Base-by-base conservation (phyloP, 2,888 invertebrate genomes). In the Polymixis flavicincta region DNA sequence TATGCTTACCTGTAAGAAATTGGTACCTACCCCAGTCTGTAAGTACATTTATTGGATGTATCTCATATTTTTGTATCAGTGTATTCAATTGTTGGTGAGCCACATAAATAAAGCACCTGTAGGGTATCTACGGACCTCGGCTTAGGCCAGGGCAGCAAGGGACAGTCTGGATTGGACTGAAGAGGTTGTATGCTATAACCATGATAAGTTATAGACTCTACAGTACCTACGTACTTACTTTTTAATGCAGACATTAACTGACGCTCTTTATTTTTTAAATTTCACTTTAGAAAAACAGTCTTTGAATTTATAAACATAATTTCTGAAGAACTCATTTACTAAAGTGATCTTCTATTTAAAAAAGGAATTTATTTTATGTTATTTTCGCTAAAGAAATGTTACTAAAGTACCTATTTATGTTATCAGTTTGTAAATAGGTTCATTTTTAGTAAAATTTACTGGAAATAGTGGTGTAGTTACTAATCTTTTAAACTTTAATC, bases 281-380 rank as follows among this genome's bases (percentile, higher is more conserved):
- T 55, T 48, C 25, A 22, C 17, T 25, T 77, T 14, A 22, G 25
- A 19, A 55, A 28, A 61, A 63, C n/a, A 28, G 19, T 17, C n/a
- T 70, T 57, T 6, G 50, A 74, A 52, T 66, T n/a, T 32, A 67
- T 17, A 57, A 60, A 50, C 25, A 65, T 48, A 42, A 42, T 60
- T 70, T 71, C 45, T 54, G 14, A 2, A 37, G 66, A 68, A 37
- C n/a, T 61, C 64, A 79, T 79, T 79, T 68, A 55, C 50, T 32
- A 25, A 71, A 83, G 64, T 83, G 80, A n/a, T 54, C 11, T 22
- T 25, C n/a, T 78, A 25, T 54, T 83, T 68, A 37, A 52, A 72
- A 65, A 57, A 67, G 70, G 64, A 52, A 65, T 74, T 79, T 68
- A 32, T 69, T 25, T 77, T 13, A 72, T 82, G 48, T 42, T 22